Conservation (phyloP, 1,140 invertebrate genomes). For the Trichonephila inaurata region DNA sequence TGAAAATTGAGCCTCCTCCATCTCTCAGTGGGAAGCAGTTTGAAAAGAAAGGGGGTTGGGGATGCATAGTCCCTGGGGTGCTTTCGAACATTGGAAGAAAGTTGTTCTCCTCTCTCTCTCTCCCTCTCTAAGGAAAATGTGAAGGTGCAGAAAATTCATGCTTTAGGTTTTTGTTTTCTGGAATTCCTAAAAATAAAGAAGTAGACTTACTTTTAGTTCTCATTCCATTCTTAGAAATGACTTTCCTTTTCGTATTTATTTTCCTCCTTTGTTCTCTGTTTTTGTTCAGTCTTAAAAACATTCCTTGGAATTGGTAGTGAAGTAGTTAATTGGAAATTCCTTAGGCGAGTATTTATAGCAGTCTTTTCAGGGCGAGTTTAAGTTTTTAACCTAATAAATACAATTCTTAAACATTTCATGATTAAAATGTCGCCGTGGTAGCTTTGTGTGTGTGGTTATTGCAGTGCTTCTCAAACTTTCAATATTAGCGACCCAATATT, state of each 20-base stretch:
- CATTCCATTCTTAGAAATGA: not conserved
- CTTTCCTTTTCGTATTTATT: not conserved
- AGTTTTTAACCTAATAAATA: no score
- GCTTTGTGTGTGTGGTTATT: no score
- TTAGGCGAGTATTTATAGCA: not conserved
- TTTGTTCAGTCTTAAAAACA: not conserved
- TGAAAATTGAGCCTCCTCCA: constrained; percentile 6
- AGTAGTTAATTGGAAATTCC: not conserved
- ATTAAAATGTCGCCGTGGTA: no score
- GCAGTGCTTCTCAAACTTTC: no score
- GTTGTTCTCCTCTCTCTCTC: not conserved
- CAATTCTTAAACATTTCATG: no score
- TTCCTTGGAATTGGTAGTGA: not conserved
- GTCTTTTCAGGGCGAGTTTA: no score
- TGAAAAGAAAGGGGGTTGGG: not conserved
- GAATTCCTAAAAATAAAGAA: not conserved
- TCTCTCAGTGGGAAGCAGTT: not conserved
- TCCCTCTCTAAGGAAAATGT: not conserved
- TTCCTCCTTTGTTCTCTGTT: not conserved
- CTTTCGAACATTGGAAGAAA: not conserved
- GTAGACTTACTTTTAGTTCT: not conserved
- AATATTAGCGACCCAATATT: no score
- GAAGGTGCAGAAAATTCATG: not conserved
- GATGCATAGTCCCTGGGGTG: not conserved
- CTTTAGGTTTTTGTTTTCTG: constrained; percentile 13